These are phyloP conservation scores for Natrix natrix DNA, from an alignment of 2,797 vertebrate species.

Conservation along the genomic window DNA sequence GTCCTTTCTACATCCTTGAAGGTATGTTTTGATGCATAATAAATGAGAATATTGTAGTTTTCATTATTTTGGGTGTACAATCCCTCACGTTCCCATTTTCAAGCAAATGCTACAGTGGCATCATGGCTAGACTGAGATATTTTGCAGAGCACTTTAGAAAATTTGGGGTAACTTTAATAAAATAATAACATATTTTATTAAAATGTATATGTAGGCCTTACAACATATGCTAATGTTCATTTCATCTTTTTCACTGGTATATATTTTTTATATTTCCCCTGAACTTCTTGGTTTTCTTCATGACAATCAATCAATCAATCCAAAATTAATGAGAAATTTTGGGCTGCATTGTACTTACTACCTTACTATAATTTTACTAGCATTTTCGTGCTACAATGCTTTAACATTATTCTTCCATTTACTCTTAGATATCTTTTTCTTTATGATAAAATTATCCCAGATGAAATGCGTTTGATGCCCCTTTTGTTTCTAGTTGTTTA, in stretches of 20 bases:
- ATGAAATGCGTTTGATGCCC: not conserved
- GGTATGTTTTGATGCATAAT: slow-evolving; percentile 20
- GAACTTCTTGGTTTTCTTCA: not conserved
- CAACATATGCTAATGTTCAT: not conserved
- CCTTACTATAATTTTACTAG: not conserved
- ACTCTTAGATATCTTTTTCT: not conserved
- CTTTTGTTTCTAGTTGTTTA: not conserved
- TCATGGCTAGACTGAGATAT: not conserved
- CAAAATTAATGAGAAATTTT: not conserved
- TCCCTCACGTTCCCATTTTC: not conserved
- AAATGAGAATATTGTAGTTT: not conserved
- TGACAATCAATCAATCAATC: not conserved
- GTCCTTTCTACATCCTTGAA: slow-evolving; percentile 2
- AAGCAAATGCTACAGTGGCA: not conserved
- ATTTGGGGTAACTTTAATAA: not conserved
- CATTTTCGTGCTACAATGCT: not conserved
- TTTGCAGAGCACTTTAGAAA: not conserved
- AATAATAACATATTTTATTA: not conserved
- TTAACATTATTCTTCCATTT: not conserved
- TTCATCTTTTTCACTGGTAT: not conserved
- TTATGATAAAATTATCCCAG: not conserved
- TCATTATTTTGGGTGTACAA: not conserved
- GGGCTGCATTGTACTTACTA: not conserved
- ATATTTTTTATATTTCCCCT: not conserved
- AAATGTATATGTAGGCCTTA: not conserved